phyloP scores from a whole-genome alignment of 2,113 vertebrate species.

The Gobiocypris rarus region DNA sequence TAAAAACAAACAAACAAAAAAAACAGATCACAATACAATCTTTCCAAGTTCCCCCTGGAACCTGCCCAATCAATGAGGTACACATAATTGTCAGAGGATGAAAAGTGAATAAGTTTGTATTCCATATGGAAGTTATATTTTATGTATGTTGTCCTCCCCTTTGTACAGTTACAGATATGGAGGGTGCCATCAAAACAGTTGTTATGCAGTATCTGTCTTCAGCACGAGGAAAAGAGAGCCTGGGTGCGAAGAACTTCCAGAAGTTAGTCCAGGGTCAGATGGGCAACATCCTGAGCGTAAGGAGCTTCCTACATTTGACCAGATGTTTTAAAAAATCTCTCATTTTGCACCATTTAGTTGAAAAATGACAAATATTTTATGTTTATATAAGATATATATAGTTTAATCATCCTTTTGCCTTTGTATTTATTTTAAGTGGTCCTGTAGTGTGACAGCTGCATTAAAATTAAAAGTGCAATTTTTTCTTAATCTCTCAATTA shows the following conservation, averaged over 20 bases:
- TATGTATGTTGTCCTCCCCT: constrained; percentile 19
- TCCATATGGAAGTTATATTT: background rate
- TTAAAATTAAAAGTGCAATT: background rate
- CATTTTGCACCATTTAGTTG: background rate
- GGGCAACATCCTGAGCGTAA: constrained; percentile 69
- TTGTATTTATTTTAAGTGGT: background rate
- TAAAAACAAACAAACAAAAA: background rate
- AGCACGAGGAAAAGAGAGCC: constrained; percentile 64
- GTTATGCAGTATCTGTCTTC: constrained; percentile 67
- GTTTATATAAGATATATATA: no score
- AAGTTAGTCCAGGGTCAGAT: constrained; percentile 70
- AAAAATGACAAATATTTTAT: background rate
- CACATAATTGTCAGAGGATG: background rate
- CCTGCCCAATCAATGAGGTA: background rate
- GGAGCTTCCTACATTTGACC: background rate
- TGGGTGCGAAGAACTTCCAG: constrained; percentile 64
- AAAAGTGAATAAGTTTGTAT: background rate
- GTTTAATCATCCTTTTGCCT: background rate
- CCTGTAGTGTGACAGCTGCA: background rate
- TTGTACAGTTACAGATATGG: constrained; percentile 66
- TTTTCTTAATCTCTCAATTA: background rate
- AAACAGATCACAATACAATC: background rate
- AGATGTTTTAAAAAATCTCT: background rate
- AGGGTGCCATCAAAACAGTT: constrained; percentile 70
- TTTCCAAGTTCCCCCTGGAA: background rate